Base-by-base conservation (phyloP, 2,113 vertebrate genomes). In the Oplegnathus fasciatus region DNA sequence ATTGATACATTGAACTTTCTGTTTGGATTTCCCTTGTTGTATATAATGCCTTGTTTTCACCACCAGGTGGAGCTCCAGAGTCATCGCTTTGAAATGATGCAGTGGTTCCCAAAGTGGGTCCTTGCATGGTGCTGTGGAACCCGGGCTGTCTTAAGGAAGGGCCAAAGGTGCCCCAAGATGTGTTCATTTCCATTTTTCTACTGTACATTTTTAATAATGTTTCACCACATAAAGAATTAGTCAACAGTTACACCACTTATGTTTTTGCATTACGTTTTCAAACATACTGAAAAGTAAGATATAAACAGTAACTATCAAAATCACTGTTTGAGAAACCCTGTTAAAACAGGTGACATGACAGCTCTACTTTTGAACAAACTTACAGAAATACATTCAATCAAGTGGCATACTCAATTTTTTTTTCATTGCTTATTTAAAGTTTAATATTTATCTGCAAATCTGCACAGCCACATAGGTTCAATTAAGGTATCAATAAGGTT, bases 51-150 rank as follows among this genome's bases (percentile, higher is more conserved):
- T 3, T 3, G 1, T 69, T 15, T 57, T 57, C 10, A 55, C 81
- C 94, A 91, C 78, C 42, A 92, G 94, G 61, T 87, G 86, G 91
- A 0, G 79, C 50, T 37, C 15, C 20, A 54, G 66, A 76, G 83
- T 66, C 61, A 37, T 50, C n/a, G 9, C 24, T 76, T 40, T 54
- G 30, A 88, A 54, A 67, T 34, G 20, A 17, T 55, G 15, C 58
- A 1, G 61, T 26, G 28, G 55, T 42, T 68, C 2, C 9, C 7
- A 54, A 20, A 69, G 28, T 60, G 61, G 40, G 18, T 30, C 9
- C 15, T 6, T 32, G 46, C 54, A 17, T 46, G 5, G 26, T 26
- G 9, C 14, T 62, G 32, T 37, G 13, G 20, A 58, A 80, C 5
- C 32, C 11, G 32, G 57, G 22, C n/a, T 6, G 24, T 26, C 26